Conservation (phyloP, 2,888 invertebrate genomes). For the Elegia similella region DNA sequence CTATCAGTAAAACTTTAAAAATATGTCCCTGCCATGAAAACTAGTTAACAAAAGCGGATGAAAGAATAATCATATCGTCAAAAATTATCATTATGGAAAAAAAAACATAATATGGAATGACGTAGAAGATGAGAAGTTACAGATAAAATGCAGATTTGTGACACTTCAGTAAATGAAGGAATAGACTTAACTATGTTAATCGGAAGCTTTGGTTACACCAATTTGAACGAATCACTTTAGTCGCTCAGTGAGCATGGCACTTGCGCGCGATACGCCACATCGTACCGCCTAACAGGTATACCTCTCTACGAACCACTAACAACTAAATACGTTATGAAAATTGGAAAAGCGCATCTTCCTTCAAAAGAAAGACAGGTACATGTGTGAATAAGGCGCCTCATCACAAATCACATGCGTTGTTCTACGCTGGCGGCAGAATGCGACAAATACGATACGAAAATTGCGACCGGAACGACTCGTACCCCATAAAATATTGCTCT, state of each 20-base stretch:
- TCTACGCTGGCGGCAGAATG: too few relatives aligned
- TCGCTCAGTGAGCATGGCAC: slow-evolving; percentile 43
- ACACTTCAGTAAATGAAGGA: slow-evolving; percentile 23
- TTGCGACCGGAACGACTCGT: not conserved
- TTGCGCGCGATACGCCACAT: slow-evolving; percentile 27
- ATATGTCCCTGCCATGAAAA: not conserved
- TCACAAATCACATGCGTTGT: not conserved
- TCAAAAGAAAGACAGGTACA: slow-evolving; percentile 14
- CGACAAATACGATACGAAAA: not conserved
- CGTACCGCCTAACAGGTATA: slow-evolving; percentile 15
- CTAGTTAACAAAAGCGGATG: not conserved
- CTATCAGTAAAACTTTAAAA: too few relatives aligned
- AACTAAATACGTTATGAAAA: slow-evolving; percentile 13
- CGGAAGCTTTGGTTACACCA: slow-evolving; percentile 43
- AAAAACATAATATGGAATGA: slow-evolving; percentile 66
- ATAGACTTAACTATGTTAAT: slow-evolving; percentile 1
- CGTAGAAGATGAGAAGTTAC: slow-evolving; percentile 38
- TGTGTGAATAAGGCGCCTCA: slow-evolving; percentile 15
- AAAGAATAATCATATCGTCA: slow-evolving; percentile 21
- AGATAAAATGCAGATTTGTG: slow-evolving; percentile 43
- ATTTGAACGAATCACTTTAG: slow-evolving; percentile 32
- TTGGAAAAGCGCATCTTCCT: slow-evolving; percentile 13
- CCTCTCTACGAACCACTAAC: slow-evolving; percentile 23
- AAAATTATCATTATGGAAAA: slow-evolving; percentile 33
- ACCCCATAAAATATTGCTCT: too few relatives aligned